Evolutionary conservation across 2,797 vertebrate species (phyloP).

Genomic region (Sebastiscus albofasciatus): DNA sequence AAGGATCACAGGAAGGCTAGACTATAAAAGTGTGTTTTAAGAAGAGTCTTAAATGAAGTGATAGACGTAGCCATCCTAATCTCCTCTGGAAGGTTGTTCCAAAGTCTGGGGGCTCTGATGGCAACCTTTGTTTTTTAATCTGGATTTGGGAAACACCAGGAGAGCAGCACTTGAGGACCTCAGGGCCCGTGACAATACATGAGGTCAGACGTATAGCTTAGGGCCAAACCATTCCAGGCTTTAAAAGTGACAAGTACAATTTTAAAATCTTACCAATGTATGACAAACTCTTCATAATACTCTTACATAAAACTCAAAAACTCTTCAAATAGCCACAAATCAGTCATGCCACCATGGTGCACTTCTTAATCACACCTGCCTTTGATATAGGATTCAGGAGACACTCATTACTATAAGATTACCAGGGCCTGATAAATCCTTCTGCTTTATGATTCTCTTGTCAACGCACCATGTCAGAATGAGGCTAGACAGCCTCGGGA

Average conservation of each 20-base stretch:
- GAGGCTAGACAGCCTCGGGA: conserved; percentile 52
- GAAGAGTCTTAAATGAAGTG: not conserved
- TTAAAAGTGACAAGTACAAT: not conserved
- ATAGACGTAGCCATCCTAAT: not conserved
- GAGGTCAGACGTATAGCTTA: not conserved
- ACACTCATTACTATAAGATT: conserved; percentile 48
- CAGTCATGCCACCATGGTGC: conserved; percentile 21
- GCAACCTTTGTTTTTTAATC: not conserved
- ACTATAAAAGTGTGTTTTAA: not conserved
- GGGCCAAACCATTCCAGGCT: not conserved
- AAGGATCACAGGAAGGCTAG: not conserved
- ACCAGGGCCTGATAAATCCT: conserved; percentile 46
- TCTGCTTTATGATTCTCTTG: conserved; percentile 34
- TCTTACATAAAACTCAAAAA: no score
- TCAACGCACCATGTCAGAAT: conserved; percentile 50
- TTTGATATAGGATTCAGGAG: conserved; percentile 43
- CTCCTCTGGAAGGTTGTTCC: not conserved
- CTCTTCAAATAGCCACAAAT: not conserved
- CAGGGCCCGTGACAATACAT: not conserved
- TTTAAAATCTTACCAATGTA: not conserved
- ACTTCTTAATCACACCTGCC: conserved; percentile 23
- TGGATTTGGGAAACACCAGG: not conserved
- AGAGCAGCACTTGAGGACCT: not conserved
- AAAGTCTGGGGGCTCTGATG: no score
- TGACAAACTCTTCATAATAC: no score